Evolutionary conservation across 2,113 vertebrate species (phyloP), one percentile per base, ranked within the genome.

Genomic region (Narcine bancroftii): DNA sequence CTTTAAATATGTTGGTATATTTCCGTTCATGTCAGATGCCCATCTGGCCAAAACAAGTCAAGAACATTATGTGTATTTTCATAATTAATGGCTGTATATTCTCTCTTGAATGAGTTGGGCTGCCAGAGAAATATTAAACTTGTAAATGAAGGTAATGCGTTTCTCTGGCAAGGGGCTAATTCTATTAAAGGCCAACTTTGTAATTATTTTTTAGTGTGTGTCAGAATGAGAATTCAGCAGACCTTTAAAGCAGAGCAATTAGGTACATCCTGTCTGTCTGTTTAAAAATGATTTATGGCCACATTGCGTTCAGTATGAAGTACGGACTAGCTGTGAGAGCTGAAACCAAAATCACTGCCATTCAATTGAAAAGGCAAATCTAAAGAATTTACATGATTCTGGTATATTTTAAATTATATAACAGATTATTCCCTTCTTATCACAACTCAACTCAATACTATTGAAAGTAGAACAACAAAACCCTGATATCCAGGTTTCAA

Each of bases 81-180:
- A 50, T 53, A 83, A 83, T 56, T 53, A 83, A 83, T 33, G 79
- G 50, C 47, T 83, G 45, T 36, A 60, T n/a, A n/a, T 60, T 60
- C 53, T 87, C 53, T 60, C n/a, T 85, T 85, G 33, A 60, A 60
- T 53, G 81, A 85, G 33, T 33, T 36, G 81, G 29, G 36, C 53
- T 33, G 13, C 60, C 33, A 60, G n/a, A 81, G 89, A 47, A 91
- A 33, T 91, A 91, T 91, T 91, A 66, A 66, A 69, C 65, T 91
- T 69, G 89, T 45, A 24, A 69, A 91, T 91, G 63, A 91, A 91
- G 89, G 11, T 45, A 66, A 69, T 69, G 39, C 47, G 65, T 65
- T 89, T 89, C 63, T 89, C 87, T 42, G 56, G 89, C 89, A 91
- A 91, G 89, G 89, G 60, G 45, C 39, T 69, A 91, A 66, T 66